Conservation (phyloP, 2,888 invertebrate species). For the Phrixothrix hirtus region DNA sequence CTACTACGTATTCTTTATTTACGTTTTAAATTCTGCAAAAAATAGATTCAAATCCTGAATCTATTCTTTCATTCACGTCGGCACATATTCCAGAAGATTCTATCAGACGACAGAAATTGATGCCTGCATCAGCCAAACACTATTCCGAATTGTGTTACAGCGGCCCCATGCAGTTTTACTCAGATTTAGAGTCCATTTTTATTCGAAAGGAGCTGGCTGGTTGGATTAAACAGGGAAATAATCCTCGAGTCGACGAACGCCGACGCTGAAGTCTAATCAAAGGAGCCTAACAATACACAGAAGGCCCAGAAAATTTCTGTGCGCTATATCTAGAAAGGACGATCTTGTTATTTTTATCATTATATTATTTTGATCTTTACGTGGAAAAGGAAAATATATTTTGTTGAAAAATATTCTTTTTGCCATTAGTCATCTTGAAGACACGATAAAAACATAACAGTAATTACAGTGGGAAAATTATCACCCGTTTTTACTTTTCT, state of each 20-base stretch:
- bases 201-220: slow-evolving; percentile 7
- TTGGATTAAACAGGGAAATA: slow-evolving; percentile 24
- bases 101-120: slow-evolving; percentile 22
- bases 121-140: slow-evolving; percentile 15
- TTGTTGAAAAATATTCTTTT: slow-evolving; percentile 1
- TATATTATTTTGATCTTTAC: slow-evolving; percentile 13
- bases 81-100: slow-evolving; percentile 13
- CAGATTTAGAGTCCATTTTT: neutral
- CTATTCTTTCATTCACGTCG: slow-evolving; percentile 1
- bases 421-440: neutral
- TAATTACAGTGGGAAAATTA: slow-evolving; percentile 16
- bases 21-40: neutral
- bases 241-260: slow-evolving; percentile 16
- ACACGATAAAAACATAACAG: neutral
- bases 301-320: slow-evolving; percentile 22
- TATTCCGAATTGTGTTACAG: slow-evolving; percentile 19
- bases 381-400: neutral
- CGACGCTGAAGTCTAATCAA: slow-evolving; percentile 26
- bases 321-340: slow-evolving; percentile 4
- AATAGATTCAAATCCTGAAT: slow-evolving; percentile 1
- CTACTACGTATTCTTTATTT: neutral
- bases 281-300: slow-evolving; percentile 24
- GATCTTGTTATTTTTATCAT: slow-evolving; percentile 18
- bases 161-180: slow-evolving; percentile 7
- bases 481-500: slow-evolving; percentile 7